Conservation (phyloP, 2,113 vertebrate genomes). For the Syngnathus floridae region DNA sequence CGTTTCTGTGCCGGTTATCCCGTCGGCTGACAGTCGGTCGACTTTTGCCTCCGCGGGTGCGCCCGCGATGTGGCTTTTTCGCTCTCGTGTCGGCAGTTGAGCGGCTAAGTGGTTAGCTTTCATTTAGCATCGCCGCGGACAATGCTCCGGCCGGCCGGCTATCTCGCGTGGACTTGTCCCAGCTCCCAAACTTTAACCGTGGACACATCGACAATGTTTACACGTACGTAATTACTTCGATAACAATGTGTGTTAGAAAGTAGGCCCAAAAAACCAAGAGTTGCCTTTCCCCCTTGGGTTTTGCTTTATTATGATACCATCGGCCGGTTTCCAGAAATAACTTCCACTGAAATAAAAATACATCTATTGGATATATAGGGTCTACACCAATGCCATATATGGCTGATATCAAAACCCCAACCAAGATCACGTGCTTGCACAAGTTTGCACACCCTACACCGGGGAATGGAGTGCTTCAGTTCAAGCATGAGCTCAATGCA, state of each 20-base stretch:
- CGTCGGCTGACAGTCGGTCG: neutral
- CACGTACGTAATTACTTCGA: neutral
- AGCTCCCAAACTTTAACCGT: neutral
- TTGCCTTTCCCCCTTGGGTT: neutral
- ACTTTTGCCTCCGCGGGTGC: neutral
- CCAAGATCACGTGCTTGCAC: too few relatives aligned
- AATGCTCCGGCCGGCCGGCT: conserved; percentile 34
- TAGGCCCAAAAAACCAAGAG: neutral
- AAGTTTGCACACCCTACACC: too few relatives aligned
- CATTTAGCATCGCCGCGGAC: conserved; percentile 40
- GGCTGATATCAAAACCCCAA: too few relatives aligned
- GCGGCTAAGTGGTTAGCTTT: conserved; percentile 19
- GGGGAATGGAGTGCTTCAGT: too few relatives aligned
- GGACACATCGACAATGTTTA: neutral
- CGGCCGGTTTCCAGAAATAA: neutral
- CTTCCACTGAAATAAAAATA: neutral
- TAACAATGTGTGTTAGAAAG: neutral
- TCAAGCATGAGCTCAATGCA: neutral
- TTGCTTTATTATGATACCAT: neutral
- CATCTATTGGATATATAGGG: neutral
- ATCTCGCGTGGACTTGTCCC: conserved; percentile 38
- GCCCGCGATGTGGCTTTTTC: neutral
- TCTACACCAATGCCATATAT: neutral
- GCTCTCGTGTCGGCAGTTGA: neutral
- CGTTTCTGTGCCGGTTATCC: rapidly evolving